Percentiles rank a stretch among this genome's conserved stretches.
phyloP scores from a whole-genome alignment of 1,140 invertebrate species.

The Megathymus violae region DNA sequence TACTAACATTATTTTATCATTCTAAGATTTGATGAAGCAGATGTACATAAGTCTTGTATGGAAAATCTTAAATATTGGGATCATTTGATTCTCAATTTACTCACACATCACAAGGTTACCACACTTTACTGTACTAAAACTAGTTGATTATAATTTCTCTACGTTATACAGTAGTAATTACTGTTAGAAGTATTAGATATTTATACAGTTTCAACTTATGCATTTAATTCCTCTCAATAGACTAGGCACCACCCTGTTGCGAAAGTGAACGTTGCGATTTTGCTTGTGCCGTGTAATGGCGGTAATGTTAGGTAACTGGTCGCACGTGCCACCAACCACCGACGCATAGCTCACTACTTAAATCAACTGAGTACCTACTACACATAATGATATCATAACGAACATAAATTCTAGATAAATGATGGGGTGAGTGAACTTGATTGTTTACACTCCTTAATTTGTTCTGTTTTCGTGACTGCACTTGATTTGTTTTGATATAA shows the following conservation, averaged over 20 bases:
- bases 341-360: conserved; percentile 18
- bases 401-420: conserved; percentile 16
- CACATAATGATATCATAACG: conserved; percentile 20
- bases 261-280: conserved; percentile 45
- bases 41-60: too few relatives aligned
- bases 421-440: conserved; percentile 1
- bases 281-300: conserved; percentile 28
- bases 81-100: too few relatives aligned
- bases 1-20: too few relatives aligned
- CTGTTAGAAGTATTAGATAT: too few relatives aligned
- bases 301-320: conserved; percentile 23
- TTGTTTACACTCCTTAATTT: background rate
- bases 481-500: background rate
- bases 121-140: too few relatives aligned
- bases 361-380: conserved; percentile 10
- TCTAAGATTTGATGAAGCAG: too few relatives aligned
- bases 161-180: too few relatives aligned
- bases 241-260: conserved; percentile 35
- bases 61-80: too few relatives aligned
- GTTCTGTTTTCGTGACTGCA: background rate
- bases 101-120: too few relatives aligned
- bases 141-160: too few relatives aligned
- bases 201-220: background rate
- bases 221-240: conserved; percentile 6
- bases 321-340: conserved; percentile 28